phyloP scores from a whole-genome alignment of 1,140 invertebrate genomes.

The Eueides isabella region DNA sequence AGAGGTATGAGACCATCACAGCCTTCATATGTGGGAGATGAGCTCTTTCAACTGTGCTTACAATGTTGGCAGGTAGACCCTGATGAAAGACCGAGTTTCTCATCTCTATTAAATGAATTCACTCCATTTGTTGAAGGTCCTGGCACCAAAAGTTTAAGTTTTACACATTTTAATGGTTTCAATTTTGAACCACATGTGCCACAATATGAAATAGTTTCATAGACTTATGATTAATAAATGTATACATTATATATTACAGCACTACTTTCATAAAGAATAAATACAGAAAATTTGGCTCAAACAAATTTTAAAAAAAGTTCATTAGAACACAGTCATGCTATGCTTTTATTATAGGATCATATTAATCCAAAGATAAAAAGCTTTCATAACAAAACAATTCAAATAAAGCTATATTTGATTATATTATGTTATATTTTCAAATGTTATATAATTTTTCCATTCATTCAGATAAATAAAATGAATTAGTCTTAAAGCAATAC shows the following conservation, averaged over 20 bases:
- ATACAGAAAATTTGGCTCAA: not conserved
- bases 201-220: slow-evolving; percentile 68
- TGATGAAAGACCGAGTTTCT: slow-evolving; percentile 87
- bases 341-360: not conserved
- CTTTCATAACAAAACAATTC: not conserved
- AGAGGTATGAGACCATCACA: slow-evolving; percentile 88
- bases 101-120: slow-evolving; percentile 60
- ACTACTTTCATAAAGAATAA: not conserved
- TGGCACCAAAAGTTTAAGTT: slow-evolving; percentile 68
- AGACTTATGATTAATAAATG: slow-evolving; percentile 15
- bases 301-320: too few species aligned
- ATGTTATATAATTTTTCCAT: not conserved
- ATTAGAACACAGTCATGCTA: not conserved
- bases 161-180: slow-evolving; percentile 78
- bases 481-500: slow-evolving; percentile 8
- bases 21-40: slow-evolving; percentile 87
- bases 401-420: not conserved
- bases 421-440: not conserved
- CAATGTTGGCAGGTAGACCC: slow-evolving; percentile 93
- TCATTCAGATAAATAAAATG: not conserved
- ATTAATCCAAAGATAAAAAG: not conserved
- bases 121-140: slow-evolving; percentile 58
- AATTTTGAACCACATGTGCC: slow-evolving; percentile 74
- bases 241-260: not conserved
- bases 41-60: slow-evolving; percentile 91